Percentiles rank a stretch among this genome's conserved stretches.
These are phyloP conservation scores for Perithous albicinctus DNA, from an alignment of 2,888 invertebrate genomes.

Conservation along the genomic window DNA sequence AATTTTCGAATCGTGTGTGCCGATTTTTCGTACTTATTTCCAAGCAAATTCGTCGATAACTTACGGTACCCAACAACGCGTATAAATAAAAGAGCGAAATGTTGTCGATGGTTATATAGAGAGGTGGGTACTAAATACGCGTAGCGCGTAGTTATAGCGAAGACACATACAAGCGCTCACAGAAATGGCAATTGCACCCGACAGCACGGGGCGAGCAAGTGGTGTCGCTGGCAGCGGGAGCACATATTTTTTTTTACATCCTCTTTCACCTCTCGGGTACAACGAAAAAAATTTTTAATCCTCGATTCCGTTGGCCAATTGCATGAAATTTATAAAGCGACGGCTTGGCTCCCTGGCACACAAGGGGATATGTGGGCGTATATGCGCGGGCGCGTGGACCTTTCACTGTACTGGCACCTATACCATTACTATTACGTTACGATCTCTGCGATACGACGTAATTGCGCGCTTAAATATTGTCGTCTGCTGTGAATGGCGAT, in stretches of 20 bases:
- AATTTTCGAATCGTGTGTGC: neutral
- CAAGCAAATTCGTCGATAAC: slow-evolving; percentile 24
- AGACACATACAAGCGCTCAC: slow-evolving; percentile 26
- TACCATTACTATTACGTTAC: slow-evolving; percentile 57
- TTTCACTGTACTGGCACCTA: slow-evolving; percentile 24
- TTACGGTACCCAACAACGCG: slow-evolving; percentile 1
- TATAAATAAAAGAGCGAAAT: slow-evolving; percentile 39
- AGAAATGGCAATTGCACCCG: slow-evolving; percentile 67
- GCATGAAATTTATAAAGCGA: slow-evolving; percentile 77
- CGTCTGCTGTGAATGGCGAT: slow-evolving; percentile 66
- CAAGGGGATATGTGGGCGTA: neutral
- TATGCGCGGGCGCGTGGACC: slow-evolving; percentile 6
- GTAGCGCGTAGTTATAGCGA: neutral
- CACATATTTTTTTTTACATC: slow-evolving; percentile 68
- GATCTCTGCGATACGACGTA: slow-evolving; percentile 72
- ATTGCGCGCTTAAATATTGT: slow-evolving; percentile 78
- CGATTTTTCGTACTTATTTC: slow-evolving; percentile 24
- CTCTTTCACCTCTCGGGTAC: slow-evolving; percentile 49
- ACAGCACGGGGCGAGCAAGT: slow-evolving; percentile 58
- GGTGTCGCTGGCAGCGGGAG: slow-evolving; percentile 69
- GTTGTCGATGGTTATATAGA: slow-evolving; percentile 53
- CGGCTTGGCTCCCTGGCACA: slow-evolving; percentile 54
- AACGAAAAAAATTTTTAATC: slow-evolving; percentile 66
- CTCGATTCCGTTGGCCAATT: slow-evolving; percentile 73
- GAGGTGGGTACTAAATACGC: slow-evolving; percentile 42